A percentile compares a stretch with the other conserved stretches of the same genome.
These are phyloP conservation scores for Lepus americanus DNA, from an alignment of 2,113 vertebrate genomes.

Conservation along the genomic window DNA sequence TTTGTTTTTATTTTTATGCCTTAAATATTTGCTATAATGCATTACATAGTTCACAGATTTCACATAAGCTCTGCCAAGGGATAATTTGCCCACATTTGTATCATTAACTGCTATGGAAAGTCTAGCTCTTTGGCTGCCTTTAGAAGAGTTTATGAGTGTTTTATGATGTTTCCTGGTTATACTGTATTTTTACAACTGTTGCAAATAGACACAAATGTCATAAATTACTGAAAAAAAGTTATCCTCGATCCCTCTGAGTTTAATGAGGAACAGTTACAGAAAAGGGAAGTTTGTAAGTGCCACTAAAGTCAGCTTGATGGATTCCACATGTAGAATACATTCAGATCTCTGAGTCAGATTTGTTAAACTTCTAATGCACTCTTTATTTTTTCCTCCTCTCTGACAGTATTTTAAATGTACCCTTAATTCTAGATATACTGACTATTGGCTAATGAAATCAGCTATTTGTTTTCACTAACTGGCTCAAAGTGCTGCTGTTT, in stretches of 20 bases:
- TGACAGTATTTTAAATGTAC: not conserved
- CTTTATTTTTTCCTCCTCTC: not conserved
- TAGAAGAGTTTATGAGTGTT: slow-evolving; percentile 82
- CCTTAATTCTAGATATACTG: not conserved
- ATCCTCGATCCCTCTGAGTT: slow-evolving; percentile 78
- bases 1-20: slow-evolving; percentile 77
- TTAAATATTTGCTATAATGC: slow-evolving; percentile 76
- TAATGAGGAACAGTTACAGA: slow-evolving; percentile 86
- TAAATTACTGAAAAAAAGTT: slow-evolving; percentile 84
- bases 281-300: slow-evolving; percentile 83
- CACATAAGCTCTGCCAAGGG: slow-evolving; percentile 54
- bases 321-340: slow-evolving; percentile 82
- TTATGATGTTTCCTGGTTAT: slow-evolving; percentile 87
- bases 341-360: slow-evolving; percentile 71
- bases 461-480: slow-evolving; percentile 25
- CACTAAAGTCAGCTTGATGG: slow-evolving; percentile 80
- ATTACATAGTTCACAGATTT: slow-evolving; percentile 75
- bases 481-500: not conserved
- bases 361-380: slow-evolving; percentile 42
- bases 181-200: slow-evolving; percentile 87
- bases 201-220: slow-evolving; percentile 86
- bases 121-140: slow-evolving; percentile 81
- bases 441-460: slow-evolving; percentile 44
- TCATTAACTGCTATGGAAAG: slow-evolving; percentile 80
- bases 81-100: slow-evolving; percentile 78